These are phyloP conservation scores for Mylabris sibirica DNA, from an alignment of 2,888 invertebrate genomes.

Conservation along the genomic window DNA sequence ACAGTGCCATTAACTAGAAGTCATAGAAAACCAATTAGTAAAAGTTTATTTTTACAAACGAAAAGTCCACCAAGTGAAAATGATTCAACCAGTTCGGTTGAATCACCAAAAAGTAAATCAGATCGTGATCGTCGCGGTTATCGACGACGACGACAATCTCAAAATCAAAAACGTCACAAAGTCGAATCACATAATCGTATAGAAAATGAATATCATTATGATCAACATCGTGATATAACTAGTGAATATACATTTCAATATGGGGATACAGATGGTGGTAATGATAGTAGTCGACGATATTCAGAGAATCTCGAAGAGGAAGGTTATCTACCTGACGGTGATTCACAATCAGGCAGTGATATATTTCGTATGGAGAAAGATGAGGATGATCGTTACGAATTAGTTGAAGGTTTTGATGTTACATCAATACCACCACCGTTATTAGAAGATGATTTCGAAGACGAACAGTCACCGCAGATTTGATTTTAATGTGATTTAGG, in stretches of 20 bases:
- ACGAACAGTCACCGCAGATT: slow-evolving; percentile 58
- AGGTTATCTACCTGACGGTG: slow-evolving; percentile 71
- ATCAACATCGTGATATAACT: slow-evolving; percentile 51
- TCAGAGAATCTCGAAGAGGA: slow-evolving; percentile 61
- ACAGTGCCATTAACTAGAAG: slow-evolving; percentile 58
- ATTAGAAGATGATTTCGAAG: slow-evolving; percentile 77
- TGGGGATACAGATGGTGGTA: too few relatives aligned
- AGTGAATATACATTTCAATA: slow-evolving; percentile 57
- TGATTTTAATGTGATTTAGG: slow-evolving; percentile 57
- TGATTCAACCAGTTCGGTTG: slow-evolving; percentile 77
- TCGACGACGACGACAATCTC: slow-evolving; percentile 71
- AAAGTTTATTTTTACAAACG: slow-evolving; percentile 66
- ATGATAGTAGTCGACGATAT: slow-evolving; percentile 45
- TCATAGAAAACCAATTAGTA: slow-evolving; percentile 64
- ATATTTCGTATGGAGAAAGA: slow-evolving; percentile 61
- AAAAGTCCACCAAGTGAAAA: slow-evolving; percentile 79
- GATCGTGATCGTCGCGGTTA: slow-evolving; percentile 70
- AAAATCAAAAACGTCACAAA: slow-evolving; percentile 65
- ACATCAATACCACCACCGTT: slow-evolving; percentile 80
- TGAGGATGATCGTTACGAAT: slow-evolving; percentile 68
- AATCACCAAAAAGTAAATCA: slow-evolving; percentile 68
- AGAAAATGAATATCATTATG: slow-evolving; percentile 58
- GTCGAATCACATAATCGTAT: slow-evolving; percentile 63
- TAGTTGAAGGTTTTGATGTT: slow-evolving; percentile 79
- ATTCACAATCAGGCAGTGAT: slow-evolving; percentile 64